Base-by-base conservation (phyloP, 2,888 invertebrate species). In the Thumatha senex region DNA sequence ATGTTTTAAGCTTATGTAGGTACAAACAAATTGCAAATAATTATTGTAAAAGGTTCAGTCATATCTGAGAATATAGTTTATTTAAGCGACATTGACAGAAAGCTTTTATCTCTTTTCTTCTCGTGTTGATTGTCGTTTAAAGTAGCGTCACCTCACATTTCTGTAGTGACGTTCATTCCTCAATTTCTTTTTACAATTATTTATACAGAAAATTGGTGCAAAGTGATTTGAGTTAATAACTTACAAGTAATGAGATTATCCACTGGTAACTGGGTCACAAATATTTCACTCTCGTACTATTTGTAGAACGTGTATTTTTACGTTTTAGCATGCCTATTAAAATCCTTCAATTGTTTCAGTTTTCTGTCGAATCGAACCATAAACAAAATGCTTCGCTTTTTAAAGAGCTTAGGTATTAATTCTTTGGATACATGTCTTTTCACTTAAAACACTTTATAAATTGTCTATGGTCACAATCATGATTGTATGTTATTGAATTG, bases 31-130 rank as follows among this genome's bases (percentile, higher is more conserved):
- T 58, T 62, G 61, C 57, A 64, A 68, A 61, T 63, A 71, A 57
- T 65, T 63, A 60, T 58, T 59, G 51, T 55, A 61, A 57, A 47
- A 64, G 50, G 65, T 58, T 67, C 58, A 59, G 64, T 72, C 71
- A 65, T 67, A 66, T 56, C 61, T 51, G 61, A 58, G 65, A 63
- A 58, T 51, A 54, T 40, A 40, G 48, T 54, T 8, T 54, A 63
- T 33, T 75, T 74, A 74, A 63, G 35, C 75, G 76, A 74, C 77
- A 76, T 69, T 78, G 77, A 78, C 77, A 76, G 66, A 63, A 56
- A 59, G 55, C 46, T 48, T 54, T 57, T 35, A 13, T 74, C 78
- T 74, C 76, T 72, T 66, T 78, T 63, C 36, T 54, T 63, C 74
- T 40, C 44, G 56, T 52, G 34, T 13, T 24, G 52, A 63, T 54